A percentile compares a stretch with the other conserved stretches of the same genome.
Evolutionary conservation across 2,113 vertebrate genomes (phyloP).

Genomic region (Phoenicopterus ruber): DNA sequence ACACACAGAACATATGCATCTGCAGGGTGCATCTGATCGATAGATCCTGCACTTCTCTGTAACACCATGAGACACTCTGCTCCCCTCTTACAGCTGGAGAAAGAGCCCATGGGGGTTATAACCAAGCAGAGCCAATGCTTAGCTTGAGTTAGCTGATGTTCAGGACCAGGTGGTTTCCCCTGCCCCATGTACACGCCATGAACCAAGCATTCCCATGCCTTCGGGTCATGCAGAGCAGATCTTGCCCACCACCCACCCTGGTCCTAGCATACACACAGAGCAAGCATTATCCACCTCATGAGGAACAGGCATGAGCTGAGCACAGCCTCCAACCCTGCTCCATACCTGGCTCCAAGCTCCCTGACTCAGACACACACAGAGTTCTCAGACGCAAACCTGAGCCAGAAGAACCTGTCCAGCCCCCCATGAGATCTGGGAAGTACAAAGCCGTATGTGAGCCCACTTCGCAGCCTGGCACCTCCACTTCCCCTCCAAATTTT

Average conservation of each 20-base stretch:
- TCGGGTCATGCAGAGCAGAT: not conserved
- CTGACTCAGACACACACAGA: not conserved
- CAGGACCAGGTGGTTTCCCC: not conserved
- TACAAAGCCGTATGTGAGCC: not conserved
- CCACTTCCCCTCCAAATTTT: not conserved
- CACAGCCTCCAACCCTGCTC: not conserved
- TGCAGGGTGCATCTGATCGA: not conserved
- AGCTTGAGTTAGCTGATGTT: not conserved
- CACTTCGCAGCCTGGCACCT: not conserved
- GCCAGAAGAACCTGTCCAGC: not conserved
- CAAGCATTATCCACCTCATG: rapidly evolving
- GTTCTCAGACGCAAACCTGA: not conserved
- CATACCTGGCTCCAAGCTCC: not conserved
- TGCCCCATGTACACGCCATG: not conserved
- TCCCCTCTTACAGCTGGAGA: not conserved
- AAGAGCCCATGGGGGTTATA: not conserved
- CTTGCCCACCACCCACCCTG: not conserved
- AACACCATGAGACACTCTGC: not conserved
- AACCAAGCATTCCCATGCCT: not conserved
- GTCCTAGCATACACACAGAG: not conserved
- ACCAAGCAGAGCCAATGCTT: not conserved
- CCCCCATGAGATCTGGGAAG: not conserved
- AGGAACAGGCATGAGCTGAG: not conserved
- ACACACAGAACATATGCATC: not conserved
- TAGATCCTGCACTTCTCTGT: not conserved